Evolutionary conservation across 2,888 invertebrate genomes (phyloP).

Genomic region (Drosophila leonis): DNA sequence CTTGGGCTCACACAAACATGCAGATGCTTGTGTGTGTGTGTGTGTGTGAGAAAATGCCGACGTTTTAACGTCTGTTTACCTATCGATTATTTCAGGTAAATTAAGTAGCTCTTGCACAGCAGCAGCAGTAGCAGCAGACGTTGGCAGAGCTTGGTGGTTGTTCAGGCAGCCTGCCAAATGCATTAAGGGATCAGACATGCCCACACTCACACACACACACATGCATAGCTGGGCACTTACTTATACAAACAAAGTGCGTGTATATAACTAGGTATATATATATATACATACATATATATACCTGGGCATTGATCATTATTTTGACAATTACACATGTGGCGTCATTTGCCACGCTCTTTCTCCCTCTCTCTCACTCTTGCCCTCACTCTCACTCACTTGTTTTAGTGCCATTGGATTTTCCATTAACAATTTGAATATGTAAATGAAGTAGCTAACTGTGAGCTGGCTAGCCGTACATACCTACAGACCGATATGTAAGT

Average conservation of each 20-base stretch:
- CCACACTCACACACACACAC: constrained; percentile 52
- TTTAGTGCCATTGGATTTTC: constrained; percentile 78
- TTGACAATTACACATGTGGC: constrained; percentile 81
- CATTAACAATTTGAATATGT: constrained; percentile 82
- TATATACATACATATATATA: constrained; percentile 5
- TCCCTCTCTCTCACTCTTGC: neutral
- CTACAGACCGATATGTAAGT: constrained; percentile 5
- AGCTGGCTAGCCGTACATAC: constrained; percentile 7
- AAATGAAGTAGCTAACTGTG: constrained; percentile 57
- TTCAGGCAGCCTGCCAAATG: constrained; percentile 73
- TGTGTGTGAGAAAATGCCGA: constrained; percentile 72
- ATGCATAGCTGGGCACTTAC: constrained; percentile 70
- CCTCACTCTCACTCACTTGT: constrained; percentile 19
- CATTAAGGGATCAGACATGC: constrained; percentile 82
- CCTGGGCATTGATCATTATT: constrained; percentile 78
- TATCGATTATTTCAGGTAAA: constrained; percentile 83
- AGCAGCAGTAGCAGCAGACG: constrained; percentile 22
- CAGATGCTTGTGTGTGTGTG: constrained; percentile 1
- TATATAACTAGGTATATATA: constrained; percentile 10
- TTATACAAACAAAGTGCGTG: constrained; percentile 68
- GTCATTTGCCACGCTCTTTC: constrained; percentile 52
- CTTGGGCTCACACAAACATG: constrained; percentile 32
- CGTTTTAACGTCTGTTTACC: constrained; percentile 82
- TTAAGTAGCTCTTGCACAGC: constrained; percentile 77
- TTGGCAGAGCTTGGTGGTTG: constrained; percentile 58